phyloP scores from a whole-genome alignment of 1,140 invertebrate species.

The Drosophila sturtevanti region DNA sequence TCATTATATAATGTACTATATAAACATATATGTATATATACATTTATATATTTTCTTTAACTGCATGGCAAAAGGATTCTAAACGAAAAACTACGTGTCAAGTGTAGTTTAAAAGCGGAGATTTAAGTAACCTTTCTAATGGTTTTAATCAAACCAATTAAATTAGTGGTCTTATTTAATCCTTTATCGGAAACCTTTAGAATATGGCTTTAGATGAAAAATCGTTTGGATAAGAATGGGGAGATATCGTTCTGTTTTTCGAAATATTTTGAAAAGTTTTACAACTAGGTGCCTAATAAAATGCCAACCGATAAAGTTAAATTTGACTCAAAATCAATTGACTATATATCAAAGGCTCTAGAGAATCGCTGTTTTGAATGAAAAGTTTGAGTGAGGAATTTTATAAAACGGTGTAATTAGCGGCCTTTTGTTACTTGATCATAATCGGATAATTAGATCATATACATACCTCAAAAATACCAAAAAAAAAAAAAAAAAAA shows the following conservation, averaged over 20 bases:
- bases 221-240: not conserved
- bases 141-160: not conserved
- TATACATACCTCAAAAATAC: constrained; percentile 19
- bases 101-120: not conserved
- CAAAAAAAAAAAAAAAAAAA: not conserved
- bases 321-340: too few species aligned
- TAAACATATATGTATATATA: not conserved
- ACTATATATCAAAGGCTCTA: not conserved
- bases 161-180: not conserved
- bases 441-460: constrained; percentile 11
- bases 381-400: not conserved
- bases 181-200: too few species aligned
- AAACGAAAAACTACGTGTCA: not conserved
- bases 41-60: constrained; percentile 14
- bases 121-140: not conserved
- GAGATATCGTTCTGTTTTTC: too few species aligned
- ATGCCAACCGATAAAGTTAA: too few species aligned
- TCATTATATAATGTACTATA: constrained; percentile 21
- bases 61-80: not conserved
- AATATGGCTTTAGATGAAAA: not conserved
- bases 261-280: too few species aligned
- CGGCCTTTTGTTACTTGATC: not conserved
- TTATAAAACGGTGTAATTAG: not conserved
- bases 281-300: too few species aligned
- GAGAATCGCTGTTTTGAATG: not conserved